phyloP scores from a whole-genome alignment of 2,113 vertebrate species.

The Globicephala melas region DNA sequence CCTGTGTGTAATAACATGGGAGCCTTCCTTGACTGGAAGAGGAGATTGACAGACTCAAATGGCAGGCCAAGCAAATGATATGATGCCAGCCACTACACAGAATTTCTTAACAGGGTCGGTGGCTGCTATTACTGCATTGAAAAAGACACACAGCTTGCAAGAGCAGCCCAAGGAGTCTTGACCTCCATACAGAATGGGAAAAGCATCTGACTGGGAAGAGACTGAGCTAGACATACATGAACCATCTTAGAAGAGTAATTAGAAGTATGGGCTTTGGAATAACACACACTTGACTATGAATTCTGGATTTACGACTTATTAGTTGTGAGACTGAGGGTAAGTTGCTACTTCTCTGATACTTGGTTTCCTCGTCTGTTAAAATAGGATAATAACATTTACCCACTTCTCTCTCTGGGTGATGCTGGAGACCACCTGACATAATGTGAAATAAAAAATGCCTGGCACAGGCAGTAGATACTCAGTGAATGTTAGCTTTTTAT shows the following conservation, averaged over 20 bases:
- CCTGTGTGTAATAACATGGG: not conserved
- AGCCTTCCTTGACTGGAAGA: not conserved
- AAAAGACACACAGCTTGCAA: not conserved
- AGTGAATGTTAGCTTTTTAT: not conserved
- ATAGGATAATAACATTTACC: not conserved
- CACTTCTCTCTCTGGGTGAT: not conserved
- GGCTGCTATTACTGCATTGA: not conserved
- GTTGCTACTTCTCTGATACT: not conserved
- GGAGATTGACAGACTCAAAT: not conserved
- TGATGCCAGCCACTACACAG: not conserved
- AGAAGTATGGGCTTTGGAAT: not conserved
- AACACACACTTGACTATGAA: not conserved
- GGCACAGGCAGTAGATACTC: not conserved
- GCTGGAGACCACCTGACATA: not conserved
- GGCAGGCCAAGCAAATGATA: not conserved
- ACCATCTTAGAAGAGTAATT: not conserved
- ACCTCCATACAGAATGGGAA: not conserved
- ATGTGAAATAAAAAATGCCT: not conserved
- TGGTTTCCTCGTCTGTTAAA: slow-evolving; percentile 3
- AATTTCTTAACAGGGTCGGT: not conserved
- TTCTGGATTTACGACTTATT: not conserved
- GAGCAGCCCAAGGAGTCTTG: not conserved
- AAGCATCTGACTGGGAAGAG: not conserved
- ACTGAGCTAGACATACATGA: not conserved
- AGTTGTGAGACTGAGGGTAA: not conserved